Conservation (phyloP, 2,797 vertebrate species). For the Sebastes hopkinsi region DNA sequence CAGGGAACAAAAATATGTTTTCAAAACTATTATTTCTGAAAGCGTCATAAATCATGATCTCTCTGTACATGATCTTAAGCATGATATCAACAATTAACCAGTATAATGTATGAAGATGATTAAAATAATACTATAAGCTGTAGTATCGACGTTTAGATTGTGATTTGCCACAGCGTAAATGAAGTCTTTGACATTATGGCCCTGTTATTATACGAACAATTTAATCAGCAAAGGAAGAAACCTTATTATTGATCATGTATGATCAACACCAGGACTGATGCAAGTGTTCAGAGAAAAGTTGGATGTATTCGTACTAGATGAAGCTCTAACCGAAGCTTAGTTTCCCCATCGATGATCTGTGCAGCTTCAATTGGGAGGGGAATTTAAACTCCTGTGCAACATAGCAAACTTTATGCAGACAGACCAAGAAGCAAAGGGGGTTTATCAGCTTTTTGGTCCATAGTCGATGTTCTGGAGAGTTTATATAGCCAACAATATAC, state of each 20-base stretch:
- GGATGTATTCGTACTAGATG: neutral
- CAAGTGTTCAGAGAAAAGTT: no score
- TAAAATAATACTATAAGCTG: constrained; percentile 18
- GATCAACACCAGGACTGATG: neutral
- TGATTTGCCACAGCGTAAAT: neutral
- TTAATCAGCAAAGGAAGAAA: neutral
- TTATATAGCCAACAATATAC: neutral
- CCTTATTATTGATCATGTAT: neutral
- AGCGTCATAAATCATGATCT: constrained; percentile 31
- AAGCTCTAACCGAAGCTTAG: neutral
- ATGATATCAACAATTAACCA: neutral
- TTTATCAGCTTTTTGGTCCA: constrained; percentile 34
- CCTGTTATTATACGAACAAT: neutral
- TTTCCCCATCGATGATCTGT: neutral
- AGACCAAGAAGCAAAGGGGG: neutral
- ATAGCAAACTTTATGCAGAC: neutral
- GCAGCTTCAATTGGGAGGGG: neutral
- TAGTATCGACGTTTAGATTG: neutral
- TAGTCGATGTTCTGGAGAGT: neutral
- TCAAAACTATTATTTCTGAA: constrained; percentile 23
- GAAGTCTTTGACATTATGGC: neutral
- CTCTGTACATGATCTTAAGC: constrained; percentile 46
- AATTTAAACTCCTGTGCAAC: constrained; percentile 6
- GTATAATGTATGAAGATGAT: neutral
- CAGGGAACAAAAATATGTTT: constrained; percentile 14